phyloP scores from a whole-genome alignment of 2,888 invertebrate species.

The Phasia obesa region DNA sequence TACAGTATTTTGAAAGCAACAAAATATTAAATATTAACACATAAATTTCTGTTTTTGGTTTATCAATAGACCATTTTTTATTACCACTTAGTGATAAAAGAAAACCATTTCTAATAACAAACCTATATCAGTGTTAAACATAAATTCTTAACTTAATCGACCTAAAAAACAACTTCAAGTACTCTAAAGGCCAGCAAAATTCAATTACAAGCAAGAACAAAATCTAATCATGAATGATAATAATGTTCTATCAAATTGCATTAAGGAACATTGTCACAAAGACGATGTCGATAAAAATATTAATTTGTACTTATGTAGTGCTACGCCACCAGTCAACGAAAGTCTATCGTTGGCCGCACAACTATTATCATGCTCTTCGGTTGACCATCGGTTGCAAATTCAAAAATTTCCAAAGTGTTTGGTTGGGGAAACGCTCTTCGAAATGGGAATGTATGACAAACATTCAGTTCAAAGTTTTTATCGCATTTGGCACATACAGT shows the following conservation, averaged over 20 bases:
- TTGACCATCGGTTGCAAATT: conserved; percentile 19
- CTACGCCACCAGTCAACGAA: conserved; percentile 32
- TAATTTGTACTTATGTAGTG: conserved; percentile 53
- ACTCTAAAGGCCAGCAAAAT: conserved; percentile 2
- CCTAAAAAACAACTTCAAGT: background rate
- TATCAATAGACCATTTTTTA: background rate
- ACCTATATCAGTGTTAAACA: too few species aligned
- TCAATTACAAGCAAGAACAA: conserved; percentile 16
- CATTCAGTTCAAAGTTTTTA: conserved; percentile 71
- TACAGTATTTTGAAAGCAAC: conserved; percentile 19
- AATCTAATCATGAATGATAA: conserved; percentile 64
- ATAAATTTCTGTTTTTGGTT: too few species aligned
- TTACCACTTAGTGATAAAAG: background rate
- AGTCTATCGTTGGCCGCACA: conserved; percentile 65
- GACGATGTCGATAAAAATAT: conserved; percentile 39
- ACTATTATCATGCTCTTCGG: conserved; percentile 59
- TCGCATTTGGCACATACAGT: conserved; percentile 72
- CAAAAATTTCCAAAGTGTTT: conserved; percentile 20
- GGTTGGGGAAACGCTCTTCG: conserved; percentile 6
- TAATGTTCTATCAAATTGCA: conserved; percentile 41
- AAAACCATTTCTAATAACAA: background rate
- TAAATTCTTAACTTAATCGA: too few species aligned
- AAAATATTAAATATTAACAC: background rate
- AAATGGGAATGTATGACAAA: conserved; percentile 68
- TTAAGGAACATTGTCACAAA: conserved; percentile 49